phyloP scores from a whole-genome alignment of 1,140 invertebrate species.

The Atta cephalotes region DNA sequence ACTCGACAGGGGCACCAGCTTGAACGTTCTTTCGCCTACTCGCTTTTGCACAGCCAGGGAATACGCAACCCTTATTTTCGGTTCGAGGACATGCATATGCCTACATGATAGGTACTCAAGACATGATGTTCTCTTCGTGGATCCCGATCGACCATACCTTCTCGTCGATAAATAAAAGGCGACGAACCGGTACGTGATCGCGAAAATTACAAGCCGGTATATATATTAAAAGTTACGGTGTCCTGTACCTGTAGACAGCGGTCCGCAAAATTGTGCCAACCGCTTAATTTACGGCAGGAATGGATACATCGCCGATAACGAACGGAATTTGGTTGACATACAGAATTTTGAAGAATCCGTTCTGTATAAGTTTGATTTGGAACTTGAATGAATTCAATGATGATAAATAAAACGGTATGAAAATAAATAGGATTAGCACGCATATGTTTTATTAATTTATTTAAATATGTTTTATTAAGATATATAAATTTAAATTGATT shows the following conservation, averaged over 20 bases:
- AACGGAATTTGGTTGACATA: slow-evolving; percentile 27
- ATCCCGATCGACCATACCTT: neutral
- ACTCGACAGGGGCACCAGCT: slow-evolving; percentile 42
- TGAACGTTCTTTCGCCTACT: neutral
- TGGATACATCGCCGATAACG: neutral
- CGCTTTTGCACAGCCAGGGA: slow-evolving; percentile 16
- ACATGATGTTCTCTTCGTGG: neutral
- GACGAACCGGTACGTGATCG: slow-evolving; percentile 9
- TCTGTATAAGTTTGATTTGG: neutral
- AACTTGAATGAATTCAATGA: neutral
- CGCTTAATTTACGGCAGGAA: slow-evolving; percentile 45
- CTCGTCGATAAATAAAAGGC: slow-evolving; percentile 38
- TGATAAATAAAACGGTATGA: neutral
- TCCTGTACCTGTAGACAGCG: slow-evolving; percentile 3
- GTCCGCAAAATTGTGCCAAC: slow-evolving; percentile 51
- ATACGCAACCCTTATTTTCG: slow-evolving; percentile 55
- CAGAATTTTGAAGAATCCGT: slow-evolving; percentile 16
- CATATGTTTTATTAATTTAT: slow-evolving; percentile 18
- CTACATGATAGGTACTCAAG: slow-evolving; percentile 11
- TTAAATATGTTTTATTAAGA: slow-evolving; percentile 1
- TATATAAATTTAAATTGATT: slow-evolving; percentile 7
- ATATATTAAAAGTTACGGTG: slow-evolving; percentile 32
- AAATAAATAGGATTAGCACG: neutral
- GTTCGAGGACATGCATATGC: neutral
- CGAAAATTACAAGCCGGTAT: slow-evolving; percentile 42